Percentiles rank a stretch among this genome's conserved stretches.
Evolutionary conservation across 2,113 vertebrate species (phyloP).

Genomic region (Chaetorhynchus papuensis): DNA sequence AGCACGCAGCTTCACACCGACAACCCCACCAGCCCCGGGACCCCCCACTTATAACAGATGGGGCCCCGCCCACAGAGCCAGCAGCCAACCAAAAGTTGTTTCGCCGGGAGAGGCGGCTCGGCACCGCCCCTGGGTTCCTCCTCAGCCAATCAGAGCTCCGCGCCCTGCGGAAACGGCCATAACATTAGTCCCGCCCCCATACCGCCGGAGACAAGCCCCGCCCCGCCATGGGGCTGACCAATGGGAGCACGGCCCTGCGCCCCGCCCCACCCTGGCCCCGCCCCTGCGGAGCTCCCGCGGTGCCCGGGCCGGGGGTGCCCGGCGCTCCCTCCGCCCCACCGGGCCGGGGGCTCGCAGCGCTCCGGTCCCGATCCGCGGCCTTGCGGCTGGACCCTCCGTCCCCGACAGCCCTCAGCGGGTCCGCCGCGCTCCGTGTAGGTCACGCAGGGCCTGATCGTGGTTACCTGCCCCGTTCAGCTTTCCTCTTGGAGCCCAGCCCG

Average conservation of each 20-base stretch:
- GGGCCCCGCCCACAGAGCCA: neutral
- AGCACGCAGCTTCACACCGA: rapidly evolving
- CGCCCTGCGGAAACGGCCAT: rapidly evolving
- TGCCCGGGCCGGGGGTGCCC: no score
- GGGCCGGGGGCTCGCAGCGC: neutral
- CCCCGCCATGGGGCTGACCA: rapidly evolving
- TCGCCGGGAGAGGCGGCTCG: neutral
- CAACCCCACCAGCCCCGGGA: rapidly evolving
- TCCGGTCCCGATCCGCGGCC: no score
- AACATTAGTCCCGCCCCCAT: neutral
- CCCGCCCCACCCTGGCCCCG: neutral
- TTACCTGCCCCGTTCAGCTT: rapidly evolving
- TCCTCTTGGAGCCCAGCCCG: neutral
- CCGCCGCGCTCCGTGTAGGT: neutral
- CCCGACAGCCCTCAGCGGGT: no score
- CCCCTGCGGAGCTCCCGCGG: neutral
- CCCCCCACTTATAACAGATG: rapidly evolving
- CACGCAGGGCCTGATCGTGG: neutral
- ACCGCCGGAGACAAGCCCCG: rapidly evolving
- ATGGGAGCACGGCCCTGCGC: neutral
- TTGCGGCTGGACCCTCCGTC: rapidly evolving
- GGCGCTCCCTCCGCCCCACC: rapidly evolving
- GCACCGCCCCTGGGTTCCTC: rapidly evolving
- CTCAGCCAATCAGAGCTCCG: neutral
- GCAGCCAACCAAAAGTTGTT: neutral